Conservation (phyloP, 2,888 invertebrate species). For the Andricus curvator region DNA sequence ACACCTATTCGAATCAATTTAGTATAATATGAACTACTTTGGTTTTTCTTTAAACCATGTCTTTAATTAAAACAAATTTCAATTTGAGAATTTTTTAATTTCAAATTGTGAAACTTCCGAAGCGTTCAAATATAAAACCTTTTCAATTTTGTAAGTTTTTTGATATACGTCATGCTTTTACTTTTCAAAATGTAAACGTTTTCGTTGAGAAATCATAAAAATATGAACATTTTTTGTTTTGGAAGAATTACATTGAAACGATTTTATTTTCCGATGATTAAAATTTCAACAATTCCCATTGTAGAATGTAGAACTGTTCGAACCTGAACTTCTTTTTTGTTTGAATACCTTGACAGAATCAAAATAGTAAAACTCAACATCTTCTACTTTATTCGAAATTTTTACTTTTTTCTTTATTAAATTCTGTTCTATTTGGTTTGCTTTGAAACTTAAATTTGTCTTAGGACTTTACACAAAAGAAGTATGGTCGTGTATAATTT, state of each 20-base stretch:
- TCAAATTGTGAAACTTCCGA: too few species aligned
- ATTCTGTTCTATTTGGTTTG: background rate
- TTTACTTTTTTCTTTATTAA: background rate
- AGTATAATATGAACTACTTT: too few species aligned
- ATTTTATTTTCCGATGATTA: background rate
- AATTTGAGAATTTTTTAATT: background rate
- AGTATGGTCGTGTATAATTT: too few species aligned
- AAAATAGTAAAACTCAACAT: background rate
- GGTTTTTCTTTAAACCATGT: background rate
- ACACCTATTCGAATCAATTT: too few species aligned
- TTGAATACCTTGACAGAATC: background rate
- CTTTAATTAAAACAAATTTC: background rate
- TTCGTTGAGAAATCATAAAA: too few species aligned
- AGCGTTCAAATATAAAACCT: too few species aligned
- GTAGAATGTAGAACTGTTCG: background rate
- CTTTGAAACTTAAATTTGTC: background rate
- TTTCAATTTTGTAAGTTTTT: too few species aligned
- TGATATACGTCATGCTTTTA: too few species aligned
- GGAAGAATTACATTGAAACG: too few species aligned
- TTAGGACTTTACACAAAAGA: too few species aligned
- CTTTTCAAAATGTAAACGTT: too few species aligned
- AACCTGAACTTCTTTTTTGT: background rate
- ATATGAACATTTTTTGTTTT: too few species aligned
- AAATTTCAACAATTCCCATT: background rate
- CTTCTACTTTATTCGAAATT: background rate